Percentiles rank a stretch among this genome's conserved stretches.
phyloP scores from a whole-genome alignment of 2,797 vertebrate genomes.

The Bufotes viridis region DNA sequence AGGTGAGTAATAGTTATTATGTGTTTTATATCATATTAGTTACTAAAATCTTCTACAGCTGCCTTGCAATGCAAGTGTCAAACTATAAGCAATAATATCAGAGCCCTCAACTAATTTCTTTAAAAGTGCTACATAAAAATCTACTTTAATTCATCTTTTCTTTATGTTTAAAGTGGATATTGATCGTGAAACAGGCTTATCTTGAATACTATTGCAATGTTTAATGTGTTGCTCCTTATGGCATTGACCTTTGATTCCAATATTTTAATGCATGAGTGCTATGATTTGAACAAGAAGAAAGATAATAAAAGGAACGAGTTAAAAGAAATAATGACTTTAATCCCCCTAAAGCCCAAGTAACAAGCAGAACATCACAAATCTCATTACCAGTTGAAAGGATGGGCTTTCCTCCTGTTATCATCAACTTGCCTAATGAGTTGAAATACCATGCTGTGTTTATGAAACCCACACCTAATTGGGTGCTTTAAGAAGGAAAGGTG shows the following conservation, averaged over 20 bases:
- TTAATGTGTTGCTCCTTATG: neutral
- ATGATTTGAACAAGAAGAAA: conserved; percentile 23
- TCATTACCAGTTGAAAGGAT: conserved; percentile 52
- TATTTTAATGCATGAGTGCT: conserved; percentile 13
- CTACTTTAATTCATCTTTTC: neutral
- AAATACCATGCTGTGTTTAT: conserved; percentile 70
- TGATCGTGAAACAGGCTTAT: neutral
- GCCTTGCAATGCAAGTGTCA: too few species aligned
- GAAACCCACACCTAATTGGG: conserved; percentile 72
- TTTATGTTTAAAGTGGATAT: neutral
- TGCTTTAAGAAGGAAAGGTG: conserved; percentile 63
- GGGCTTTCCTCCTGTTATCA: conserved; percentile 62
- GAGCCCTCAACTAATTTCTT: neutral
- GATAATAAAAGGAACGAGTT: conserved; percentile 18
- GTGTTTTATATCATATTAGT: too few species aligned
- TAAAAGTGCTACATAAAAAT: neutral
- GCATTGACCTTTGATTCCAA: conserved; percentile 20
- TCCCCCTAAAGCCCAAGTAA: conserved; percentile 39
- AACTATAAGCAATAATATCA: neutral
- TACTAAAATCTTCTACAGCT: too few species aligned
- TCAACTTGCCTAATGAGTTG: conserved; percentile 70
- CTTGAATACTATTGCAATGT: neutral
- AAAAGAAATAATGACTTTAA: conserved; percentile 47
- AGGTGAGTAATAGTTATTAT: too few species aligned
- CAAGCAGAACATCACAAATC: conserved; percentile 50